Percentiles rank a stretch among this genome's conserved stretches.
Evolutionary conservation across 2,888 invertebrate species (phyloP).

Genomic region (Brachypterus glaber): DNA sequence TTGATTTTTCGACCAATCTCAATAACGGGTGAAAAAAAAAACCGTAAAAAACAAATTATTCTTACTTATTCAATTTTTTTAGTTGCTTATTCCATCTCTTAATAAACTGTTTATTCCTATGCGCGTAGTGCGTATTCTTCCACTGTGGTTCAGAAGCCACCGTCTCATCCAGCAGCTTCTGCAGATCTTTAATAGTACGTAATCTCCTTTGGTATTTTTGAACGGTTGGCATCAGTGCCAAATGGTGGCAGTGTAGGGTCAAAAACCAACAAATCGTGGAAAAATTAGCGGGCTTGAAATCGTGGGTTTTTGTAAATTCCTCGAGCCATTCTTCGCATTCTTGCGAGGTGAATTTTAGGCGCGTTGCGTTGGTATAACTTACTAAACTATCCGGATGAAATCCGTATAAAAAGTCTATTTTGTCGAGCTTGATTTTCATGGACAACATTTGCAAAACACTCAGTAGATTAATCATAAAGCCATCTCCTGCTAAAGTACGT

Average conservation of each 20-base stretch:
- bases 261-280: constrained; percentile 96
- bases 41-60: no score
- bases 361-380: constrained; percentile 62
- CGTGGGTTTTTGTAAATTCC: constrained; percentile 48
- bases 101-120: constrained; percentile 72
- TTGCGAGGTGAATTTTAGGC: constrained; percentile 72
- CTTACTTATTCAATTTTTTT: constrained; percentile 59
- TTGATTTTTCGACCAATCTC: no score
- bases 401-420: constrained; percentile 81
- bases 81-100: constrained; percentile 82
- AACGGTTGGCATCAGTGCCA: constrained; percentile 80
- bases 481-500: constrained; percentile 79
- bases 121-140: constrained; percentile 65
- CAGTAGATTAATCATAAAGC: constrained; percentile 90
- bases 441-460: constrained; percentile 85
- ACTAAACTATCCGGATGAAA: constrained; percentile 71
- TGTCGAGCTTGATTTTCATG: constrained; percentile 80
- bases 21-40: constrained; percentile 1
- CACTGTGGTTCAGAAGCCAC: constrained; percentile 73
- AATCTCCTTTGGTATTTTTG: constrained; percentile 72
- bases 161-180: constrained; percentile 78
- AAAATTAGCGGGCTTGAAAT: constrained; percentile 78
- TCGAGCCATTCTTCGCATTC: constrained; percentile 72
- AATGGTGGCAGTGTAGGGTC: constrained; percentile 87
- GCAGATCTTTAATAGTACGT: constrained; percentile 72